These are phyloP conservation scores for Riparia riparia DNA, from an alignment of 2,113 vertebrate species.

Conservation along the genomic window DNA sequence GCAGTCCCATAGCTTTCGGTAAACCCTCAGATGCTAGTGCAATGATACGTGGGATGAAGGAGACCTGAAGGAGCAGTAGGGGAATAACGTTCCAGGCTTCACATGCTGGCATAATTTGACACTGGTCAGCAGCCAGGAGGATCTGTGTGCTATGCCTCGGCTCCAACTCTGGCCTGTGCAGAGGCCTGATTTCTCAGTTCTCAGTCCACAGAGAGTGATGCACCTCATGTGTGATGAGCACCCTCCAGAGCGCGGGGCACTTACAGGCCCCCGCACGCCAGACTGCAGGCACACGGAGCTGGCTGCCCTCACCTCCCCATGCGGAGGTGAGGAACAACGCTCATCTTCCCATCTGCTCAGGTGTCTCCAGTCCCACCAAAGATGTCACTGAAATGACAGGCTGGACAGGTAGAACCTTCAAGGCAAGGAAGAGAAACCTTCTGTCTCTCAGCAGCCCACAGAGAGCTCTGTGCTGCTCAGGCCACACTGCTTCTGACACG, in stretches of 20 bases:
- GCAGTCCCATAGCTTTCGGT: neutral
- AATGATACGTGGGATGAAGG: neutral
- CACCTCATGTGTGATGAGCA: fast-evolving
- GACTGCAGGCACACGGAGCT: neutral
- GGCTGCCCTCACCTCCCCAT: neutral
- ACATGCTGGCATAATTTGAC: neutral
- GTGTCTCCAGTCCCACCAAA: neutral
- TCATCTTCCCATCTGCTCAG: neutral
- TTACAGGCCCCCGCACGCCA: neutral
- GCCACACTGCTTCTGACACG: neutral
- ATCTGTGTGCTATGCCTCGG: neutral
- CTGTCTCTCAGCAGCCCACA: neutral
- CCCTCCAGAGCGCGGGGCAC: fast-evolving
- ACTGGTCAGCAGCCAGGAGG: neutral
- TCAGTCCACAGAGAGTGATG: neutral
- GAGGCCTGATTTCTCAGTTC: neutral
- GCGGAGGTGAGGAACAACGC: neutral
- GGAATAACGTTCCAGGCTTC: neutral
- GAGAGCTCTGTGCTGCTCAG: neutral
- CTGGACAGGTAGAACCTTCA: neutral
- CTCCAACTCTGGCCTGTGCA: neutral
- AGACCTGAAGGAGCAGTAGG: neutral
- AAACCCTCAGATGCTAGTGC: neutral
- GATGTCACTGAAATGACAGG: neutral
- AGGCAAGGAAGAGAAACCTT: neutral